Evolutionary conservation across 2,113 vertebrate species (phyloP).

Genomic region (Pygoscelis adeliae): DNA sequence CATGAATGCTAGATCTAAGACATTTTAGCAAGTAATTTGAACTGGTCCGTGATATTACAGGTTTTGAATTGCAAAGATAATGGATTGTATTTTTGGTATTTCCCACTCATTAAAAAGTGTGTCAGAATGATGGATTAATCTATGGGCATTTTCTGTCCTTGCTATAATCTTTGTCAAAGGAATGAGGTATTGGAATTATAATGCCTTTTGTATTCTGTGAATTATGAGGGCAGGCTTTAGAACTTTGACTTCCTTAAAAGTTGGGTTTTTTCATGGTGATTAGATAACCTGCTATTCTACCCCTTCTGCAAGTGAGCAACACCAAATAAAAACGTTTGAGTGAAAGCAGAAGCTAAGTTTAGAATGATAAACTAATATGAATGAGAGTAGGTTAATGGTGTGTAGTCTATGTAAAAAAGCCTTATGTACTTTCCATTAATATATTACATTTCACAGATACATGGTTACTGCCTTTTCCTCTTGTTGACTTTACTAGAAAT

Average conservation of each 20-base stretch:
- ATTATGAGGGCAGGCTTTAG: slow-evolving; percentile 27
- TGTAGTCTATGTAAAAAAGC: not conserved
- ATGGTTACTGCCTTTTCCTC: not conserved
- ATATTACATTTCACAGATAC: not conserved
- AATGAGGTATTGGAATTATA: slow-evolving; percentile 62
- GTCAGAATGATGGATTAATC: slow-evolving; percentile 81
- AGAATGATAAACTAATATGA: not conserved
- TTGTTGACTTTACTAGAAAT: not conserved
- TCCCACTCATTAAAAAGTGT: slow-evolving; percentile 76
- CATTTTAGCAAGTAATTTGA: slow-evolving; percentile 28
- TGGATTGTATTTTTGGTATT: slow-evolving; percentile 75
- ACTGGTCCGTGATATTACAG: slow-evolving; percentile 46
- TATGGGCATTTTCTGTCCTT: slow-evolving; percentile 75
- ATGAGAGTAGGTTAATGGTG: not conserved
- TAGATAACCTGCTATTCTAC: not conserved
- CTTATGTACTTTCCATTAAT: not conserved
- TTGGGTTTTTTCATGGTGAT: not conserved
- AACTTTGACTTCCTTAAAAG: not conserved
- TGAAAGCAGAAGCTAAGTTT: not conserved
- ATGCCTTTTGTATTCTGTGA: slow-evolving; percentile 45
- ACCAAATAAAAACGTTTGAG: not conserved
- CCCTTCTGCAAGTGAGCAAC: not conserved
- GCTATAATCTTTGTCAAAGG: slow-evolving; percentile 66
- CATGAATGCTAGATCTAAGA: not conserved
- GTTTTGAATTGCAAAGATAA: slow-evolving; percentile 71